Conservation (phyloP, 2,113 vertebrate genomes). For the Clarias macrocephalus region DNA sequence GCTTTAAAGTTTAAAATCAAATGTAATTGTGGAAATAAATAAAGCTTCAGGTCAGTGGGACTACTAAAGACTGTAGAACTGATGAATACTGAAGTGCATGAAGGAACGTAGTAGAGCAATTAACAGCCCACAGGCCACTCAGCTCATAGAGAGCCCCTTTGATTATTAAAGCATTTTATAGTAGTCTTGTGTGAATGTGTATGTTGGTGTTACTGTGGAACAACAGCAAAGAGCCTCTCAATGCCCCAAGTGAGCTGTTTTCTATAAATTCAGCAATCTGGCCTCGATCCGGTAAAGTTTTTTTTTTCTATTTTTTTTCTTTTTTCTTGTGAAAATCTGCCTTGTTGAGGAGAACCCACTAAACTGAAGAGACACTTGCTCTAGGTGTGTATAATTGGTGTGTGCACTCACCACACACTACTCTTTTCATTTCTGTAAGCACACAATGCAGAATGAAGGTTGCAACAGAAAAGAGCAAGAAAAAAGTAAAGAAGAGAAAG, state of each 20-base stretch:
- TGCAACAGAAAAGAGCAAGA: background rate
- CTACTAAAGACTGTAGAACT: background rate
- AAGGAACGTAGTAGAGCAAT: background rate
- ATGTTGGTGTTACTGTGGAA: background rate
- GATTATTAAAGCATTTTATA: background rate
- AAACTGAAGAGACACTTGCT: background rate
- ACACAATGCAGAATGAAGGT: background rate
- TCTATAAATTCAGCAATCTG: conserved; percentile 8
- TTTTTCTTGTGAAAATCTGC: conserved; percentile 8
- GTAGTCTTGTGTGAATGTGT: background rate
- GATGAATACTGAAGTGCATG: background rate
- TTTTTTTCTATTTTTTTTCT: background rate
- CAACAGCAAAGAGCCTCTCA: background rate
- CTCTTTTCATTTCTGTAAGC: background rate
- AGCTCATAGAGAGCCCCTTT: background rate
- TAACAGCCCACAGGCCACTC: conserved; percentile 17
- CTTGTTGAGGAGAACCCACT: background rate
- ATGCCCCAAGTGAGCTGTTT: conserved; percentile 1
- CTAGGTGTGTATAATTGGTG: conserved; percentile 17
- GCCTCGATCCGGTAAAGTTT: background rate
- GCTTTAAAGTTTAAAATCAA: background rate
- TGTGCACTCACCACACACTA: background rate
- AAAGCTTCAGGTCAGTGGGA: background rate
- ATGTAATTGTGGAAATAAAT: background rate
- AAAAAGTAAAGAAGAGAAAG: background rate